Evolutionary conservation across 2,888 invertebrate genomes (phyloP), one percentile per base, ranked within the genome.

Genomic region (Clistopyga incitator): DNA sequence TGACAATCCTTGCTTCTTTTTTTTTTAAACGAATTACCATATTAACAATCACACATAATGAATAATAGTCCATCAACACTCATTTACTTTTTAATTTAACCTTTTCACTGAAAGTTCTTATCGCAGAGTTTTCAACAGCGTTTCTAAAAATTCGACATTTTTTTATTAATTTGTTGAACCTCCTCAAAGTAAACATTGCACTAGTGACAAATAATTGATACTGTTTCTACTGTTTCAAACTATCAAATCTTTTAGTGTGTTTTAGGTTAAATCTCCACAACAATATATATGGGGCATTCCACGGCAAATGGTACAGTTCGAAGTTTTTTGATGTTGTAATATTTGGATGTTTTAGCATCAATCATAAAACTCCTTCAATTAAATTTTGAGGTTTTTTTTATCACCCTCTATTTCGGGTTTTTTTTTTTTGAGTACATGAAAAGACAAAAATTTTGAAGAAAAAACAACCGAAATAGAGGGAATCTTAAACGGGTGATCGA

Each of bases 181-280:
- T 72, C 6, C 74, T 67, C 11, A 78, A 45, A 68, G 59, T 52
- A 25, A 78, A 82, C 82, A 82, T 82, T 45, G 61, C 59, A 47
- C 15, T 6, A 52, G 56, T 8, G 38, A 67, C 2, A 18, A 29
- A 38, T 15, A 38, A 59, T 34, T 56, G 42, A 42, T n/a, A n/a
- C n/a, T n/a, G n/a, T n/a, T n/a, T 50, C n/a, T 11, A 20, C 23
- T 23, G 6, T 42, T 59, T 13, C 25, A 78, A 54, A 42, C 20
- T 34, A 42, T 6, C 72, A 18, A 11, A 25, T 52, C 29, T 45
- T 20, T 38, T 34, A 11, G 13, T 47, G n/a, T 1, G n/a, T 68
- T 74, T 34, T 4, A 78, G 78, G 72, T 81, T 81, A 78, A 54
- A 59, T 68, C 18, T 34, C 38, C 23, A 54, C 50, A n/a, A 67